A percentile compares a stretch with the other conserved stretches of the same genome.
phyloP scores from a whole-genome alignment of 2,888 invertebrate species.

The Sinhomidia bicolor region DNA sequence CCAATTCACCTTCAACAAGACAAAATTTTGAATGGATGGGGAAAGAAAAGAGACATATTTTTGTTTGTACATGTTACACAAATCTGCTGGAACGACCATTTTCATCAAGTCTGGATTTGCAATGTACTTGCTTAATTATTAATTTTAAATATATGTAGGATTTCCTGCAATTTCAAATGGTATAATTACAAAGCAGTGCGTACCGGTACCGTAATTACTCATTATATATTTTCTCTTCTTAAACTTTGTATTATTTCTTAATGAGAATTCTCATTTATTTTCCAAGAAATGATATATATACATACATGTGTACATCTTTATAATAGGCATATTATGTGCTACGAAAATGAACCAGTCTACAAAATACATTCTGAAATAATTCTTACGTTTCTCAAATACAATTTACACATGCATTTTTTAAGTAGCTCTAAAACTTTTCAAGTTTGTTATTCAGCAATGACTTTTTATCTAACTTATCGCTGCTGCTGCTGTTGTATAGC shows the following conservation, averaged over 20 bases:
- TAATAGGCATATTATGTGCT: background rate
- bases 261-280: background rate
- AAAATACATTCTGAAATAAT: too few relatives aligned
- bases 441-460: background rate
- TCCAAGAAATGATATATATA: background rate
- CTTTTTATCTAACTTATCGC: conserved; percentile 12
- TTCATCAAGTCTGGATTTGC: background rate
- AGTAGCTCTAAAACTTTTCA: background rate
- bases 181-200: background rate
- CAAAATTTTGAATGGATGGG: background rate
- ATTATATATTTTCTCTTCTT: background rate
- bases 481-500: too few relatives aligned
- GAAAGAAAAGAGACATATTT: background rate
- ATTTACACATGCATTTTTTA: background rate
- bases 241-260: background rate
- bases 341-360: too few relatives aligned
- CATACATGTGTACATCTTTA: background rate
- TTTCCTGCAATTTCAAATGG: background rate
- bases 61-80: background rate
- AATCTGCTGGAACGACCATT: background rate
- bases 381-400: background rate
- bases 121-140: too few relatives aligned
- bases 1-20: too few relatives aligned
- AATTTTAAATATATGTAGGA: background rate
- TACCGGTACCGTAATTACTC: background rate